A percentile compares a stretch with the other conserved stretches of the same genome.
These are phyloP conservation scores for Urocynchramus pylzowi DNA, from an alignment of 2,113 vertebrate genomes.

Conservation along the genomic window DNA sequence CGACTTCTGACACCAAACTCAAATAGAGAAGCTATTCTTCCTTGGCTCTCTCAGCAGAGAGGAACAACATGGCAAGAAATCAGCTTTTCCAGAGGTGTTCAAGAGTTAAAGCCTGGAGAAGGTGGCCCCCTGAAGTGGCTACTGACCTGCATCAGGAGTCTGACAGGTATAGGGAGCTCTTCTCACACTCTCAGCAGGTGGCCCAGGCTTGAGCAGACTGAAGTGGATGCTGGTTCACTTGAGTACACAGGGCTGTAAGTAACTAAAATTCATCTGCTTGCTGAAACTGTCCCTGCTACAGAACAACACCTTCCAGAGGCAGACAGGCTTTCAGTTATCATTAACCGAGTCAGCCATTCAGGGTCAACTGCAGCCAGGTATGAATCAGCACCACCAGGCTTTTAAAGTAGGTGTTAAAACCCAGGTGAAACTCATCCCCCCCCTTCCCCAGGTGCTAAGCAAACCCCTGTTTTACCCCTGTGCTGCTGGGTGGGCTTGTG, in stretches of 20 bases:
- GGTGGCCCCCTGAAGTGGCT: neutral
- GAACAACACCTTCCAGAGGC: neutral
- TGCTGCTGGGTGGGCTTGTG: neutral
- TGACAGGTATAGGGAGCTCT: neutral
- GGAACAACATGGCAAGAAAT: neutral
- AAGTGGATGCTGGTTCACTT: neutral
- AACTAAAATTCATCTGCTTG: neutral
- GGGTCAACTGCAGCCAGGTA: neutral
- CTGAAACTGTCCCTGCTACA: neutral
- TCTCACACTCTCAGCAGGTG: neutral
- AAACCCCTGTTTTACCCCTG: neutral
- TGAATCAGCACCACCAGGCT: neutral
- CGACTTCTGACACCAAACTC: neutral
- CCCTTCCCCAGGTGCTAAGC: neutral
- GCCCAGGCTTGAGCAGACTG: neutral
- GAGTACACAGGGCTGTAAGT: neutral
- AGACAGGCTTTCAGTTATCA: neutral
- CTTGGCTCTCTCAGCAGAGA: neutral
- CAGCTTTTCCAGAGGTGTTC: neutral
- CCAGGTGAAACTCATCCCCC: neutral
- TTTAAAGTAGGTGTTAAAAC: neutral
- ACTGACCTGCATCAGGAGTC: conserved; percentile 16
- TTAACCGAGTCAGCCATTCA: neutral
- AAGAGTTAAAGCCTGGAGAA: neutral
- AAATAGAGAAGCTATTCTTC: neutral